These are phyloP conservation scores for Sinopyrophorus schimmeli DNA, from an alignment of 2,888 invertebrate species.

Conservation along the genomic window DNA sequence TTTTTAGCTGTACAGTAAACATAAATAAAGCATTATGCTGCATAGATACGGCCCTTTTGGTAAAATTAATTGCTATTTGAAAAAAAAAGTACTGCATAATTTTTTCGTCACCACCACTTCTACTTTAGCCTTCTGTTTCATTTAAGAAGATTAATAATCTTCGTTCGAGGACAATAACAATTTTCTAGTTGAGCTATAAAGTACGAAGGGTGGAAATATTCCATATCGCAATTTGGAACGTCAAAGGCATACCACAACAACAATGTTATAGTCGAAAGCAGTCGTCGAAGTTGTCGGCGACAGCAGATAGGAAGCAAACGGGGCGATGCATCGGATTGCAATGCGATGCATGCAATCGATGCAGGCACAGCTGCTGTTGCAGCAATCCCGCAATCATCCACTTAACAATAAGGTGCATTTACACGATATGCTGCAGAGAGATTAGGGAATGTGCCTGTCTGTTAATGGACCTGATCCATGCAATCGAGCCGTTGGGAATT, in stretches of 20 bases:
- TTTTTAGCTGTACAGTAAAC: no score
- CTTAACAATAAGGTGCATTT: conserved; percentile 45
- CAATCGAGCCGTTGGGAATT: conserved; percentile 34
- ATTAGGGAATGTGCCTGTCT: conserved; percentile 35
- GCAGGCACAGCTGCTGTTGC: conserved; percentile 39
- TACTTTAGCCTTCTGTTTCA: no score
- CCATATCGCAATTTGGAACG: conserved; percentile 26
- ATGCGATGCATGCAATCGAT: conserved; percentile 28
- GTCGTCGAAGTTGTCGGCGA: conserved; percentile 22
- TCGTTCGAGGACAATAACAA: no score
- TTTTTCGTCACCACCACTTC: no score
- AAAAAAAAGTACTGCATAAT: no score
- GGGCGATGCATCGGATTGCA: conserved; percentile 5
- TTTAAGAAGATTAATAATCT: no score
- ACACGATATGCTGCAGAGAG: conserved; percentile 40
- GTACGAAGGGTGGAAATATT: conserved; percentile 19
- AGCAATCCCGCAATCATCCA: conserved; percentile 39
- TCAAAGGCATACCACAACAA: conserved; percentile 28
- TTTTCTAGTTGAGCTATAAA: no score
- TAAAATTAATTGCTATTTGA: no score
- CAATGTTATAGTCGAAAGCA: conserved; percentile 24
- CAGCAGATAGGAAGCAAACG: conserved; percentile 28
- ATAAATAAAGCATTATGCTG: no score
- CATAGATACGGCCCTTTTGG: no score
- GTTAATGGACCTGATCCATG: conserved; percentile 39